These are phyloP conservation scores for Xestia c-nigrum DNA, from an alignment of 2,888 invertebrate genomes.

Conservation along the genomic window DNA sequence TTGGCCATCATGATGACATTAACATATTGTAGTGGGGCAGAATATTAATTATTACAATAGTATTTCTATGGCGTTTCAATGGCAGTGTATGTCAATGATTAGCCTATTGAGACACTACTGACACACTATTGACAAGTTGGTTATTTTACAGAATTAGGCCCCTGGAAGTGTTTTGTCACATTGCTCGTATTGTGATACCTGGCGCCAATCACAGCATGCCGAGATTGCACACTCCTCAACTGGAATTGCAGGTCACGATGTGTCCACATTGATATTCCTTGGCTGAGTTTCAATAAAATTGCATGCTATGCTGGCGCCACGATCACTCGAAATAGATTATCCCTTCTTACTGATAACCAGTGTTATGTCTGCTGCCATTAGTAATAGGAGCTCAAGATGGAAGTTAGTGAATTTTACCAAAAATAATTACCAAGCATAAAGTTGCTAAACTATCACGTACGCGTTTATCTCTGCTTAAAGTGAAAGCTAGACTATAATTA, in stretches of 20 bases:
- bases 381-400: background rate
- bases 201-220: constrained; percentile 22
- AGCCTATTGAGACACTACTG: too few relatives aligned
- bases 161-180: background rate
- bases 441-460: background rate
- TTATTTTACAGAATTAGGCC: too few relatives aligned
- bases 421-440: too few relatives aligned
- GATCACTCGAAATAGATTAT: background rate
- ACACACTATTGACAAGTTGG: too few relatives aligned
- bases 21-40: too few relatives aligned
- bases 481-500: background rate
- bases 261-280: constrained; percentile 14
- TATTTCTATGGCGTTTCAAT: too few relatives aligned
- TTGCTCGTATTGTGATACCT: background rate
- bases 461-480: background rate
- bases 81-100: too few relatives aligned
- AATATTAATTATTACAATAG: too few relatives aligned
- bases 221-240: constrained; percentile 33
- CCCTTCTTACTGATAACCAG: background rate
- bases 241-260: constrained; percentile 30
- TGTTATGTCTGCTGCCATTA: background rate
- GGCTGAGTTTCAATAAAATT: constrained; percentile 37
- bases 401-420: background rate
- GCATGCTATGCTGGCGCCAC: constrained; percentile 22
- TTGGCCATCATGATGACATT: too few relatives aligned